These are phyloP conservation scores for Sminthurides bifidus DNA, from an alignment of 1,140 invertebrate species.

Conservation along the genomic window DNA sequence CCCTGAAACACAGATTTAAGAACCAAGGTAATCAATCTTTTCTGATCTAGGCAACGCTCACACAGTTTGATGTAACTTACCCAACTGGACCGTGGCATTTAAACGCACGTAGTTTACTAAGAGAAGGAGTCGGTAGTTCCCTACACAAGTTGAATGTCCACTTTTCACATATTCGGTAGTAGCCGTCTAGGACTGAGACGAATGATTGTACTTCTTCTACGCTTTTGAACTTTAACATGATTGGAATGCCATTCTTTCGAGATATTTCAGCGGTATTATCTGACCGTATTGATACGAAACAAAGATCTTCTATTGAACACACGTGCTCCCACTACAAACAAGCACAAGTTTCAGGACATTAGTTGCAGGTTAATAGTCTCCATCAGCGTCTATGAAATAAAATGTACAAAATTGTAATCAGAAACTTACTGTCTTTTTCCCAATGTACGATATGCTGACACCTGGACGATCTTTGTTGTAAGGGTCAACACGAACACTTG, in stretches of 20 bases:
- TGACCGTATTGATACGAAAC: slow-evolving; percentile 57
- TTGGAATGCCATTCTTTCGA: slow-evolving; percentile 61
- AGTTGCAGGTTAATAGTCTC: not conserved
- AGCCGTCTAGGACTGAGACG: slow-evolving; percentile 70
- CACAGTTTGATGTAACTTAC: slow-evolving; percentile 42
- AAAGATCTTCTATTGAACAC: slow-evolving; percentile 68
- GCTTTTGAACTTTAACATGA: slow-evolving; percentile 55
- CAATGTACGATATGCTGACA: slow-evolving; percentile 47
- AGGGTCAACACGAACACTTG: slow-evolving; percentile 55
- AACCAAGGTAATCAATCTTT: not conserved
- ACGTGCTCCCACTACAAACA: slow-evolving; percentile 54
- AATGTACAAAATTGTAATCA: not conserved
- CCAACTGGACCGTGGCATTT: slow-evolving; percentile 81
- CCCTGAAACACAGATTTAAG: slow-evolving; percentile 41
- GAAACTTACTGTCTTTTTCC: slow-evolving; percentile 46
- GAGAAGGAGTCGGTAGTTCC: slow-evolving; percentile 60
- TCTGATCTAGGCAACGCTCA: too few relatives aligned
- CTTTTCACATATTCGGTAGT: slow-evolving; percentile 72
- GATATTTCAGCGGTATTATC: slow-evolving; percentile 63
- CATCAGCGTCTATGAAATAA: not conserved
- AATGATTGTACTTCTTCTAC: slow-evolving; percentile 56
- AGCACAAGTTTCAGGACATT: slow-evolving; percentile 9
- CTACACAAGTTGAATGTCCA: slow-evolving; percentile 82
- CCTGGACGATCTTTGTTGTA: slow-evolving; percentile 53
- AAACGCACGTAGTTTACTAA: slow-evolving; percentile 54